Conservation (phyloP, 2,113 vertebrate genomes). For the Cepphus grylle region DNA sequence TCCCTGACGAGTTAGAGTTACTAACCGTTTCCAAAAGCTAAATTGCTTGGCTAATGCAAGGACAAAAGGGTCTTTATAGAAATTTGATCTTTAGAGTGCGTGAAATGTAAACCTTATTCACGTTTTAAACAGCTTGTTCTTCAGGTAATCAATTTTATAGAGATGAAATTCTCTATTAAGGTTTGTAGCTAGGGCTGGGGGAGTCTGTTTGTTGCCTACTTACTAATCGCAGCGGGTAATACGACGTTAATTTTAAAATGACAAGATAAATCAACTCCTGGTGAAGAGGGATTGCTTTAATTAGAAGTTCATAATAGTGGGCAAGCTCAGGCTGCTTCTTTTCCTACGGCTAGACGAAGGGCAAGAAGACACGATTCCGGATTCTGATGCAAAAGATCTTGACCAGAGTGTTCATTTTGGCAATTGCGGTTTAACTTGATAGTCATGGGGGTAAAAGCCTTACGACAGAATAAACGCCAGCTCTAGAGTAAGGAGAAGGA, state of each 20-base stretch:
- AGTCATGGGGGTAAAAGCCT: rapidly evolving
- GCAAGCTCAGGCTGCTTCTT: not conserved
- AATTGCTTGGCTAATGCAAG: not conserved
- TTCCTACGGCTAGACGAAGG: not conserved
- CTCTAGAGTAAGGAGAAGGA: not conserved
- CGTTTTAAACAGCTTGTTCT: not conserved
- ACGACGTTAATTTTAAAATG: not conserved
- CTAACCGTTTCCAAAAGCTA: not conserved
- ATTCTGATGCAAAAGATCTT: not conserved
- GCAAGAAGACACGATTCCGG: not conserved
- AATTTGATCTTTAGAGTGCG: not conserved
- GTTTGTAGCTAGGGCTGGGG: not conserved
- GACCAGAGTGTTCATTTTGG: not conserved
- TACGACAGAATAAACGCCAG: not conserved
- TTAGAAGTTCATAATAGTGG: not conserved
- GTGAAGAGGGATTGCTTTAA: not conserved
- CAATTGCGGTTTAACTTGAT: not conserved
- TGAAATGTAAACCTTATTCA: not conserved
- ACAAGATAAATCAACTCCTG: not conserved
- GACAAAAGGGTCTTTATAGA: not conserved
- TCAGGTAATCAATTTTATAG: not conserved
- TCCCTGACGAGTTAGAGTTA: not conserved
- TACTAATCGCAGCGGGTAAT: not conserved
- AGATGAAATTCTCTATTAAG: not conserved
- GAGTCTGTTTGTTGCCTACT: not conserved